Base-by-base conservation (phyloP, 2,113 vertebrate species). In the Rynchops niger region DNA sequence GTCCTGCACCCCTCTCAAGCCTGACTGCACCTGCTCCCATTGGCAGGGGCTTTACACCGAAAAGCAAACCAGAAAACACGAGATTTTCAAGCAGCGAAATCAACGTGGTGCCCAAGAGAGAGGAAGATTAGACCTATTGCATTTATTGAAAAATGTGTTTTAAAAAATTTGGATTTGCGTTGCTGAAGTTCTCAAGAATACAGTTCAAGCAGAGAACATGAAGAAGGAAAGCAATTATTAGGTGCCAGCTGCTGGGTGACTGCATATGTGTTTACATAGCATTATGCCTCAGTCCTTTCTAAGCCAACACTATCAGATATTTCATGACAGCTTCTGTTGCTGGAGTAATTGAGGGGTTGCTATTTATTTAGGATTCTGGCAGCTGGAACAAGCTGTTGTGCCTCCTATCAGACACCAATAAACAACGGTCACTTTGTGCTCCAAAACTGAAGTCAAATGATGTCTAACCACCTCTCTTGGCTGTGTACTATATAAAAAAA, bases 321-420 rank as follows among this genome's bases (percentile, higher is more conserved):
- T 82, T 84, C 30, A 40, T 9, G 47, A 78, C 47, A 70, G 65
- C 79, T 95, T 82, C 73, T 69, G 73, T 42, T 63, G 63, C 65
- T 85, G 36, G 9, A 92, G 26, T 82, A 84, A 85, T 45, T 63
- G n/a, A 72, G 58, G 30, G 21, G 14, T 61, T 95, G 77, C 20
- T 71, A 50, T 63, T 96, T 80, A n/a, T 88, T 96, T 73, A 77
- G 67, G 74, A 81, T 88, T 87, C 65, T 66, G 49, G 84, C 66
- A 95, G 81, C 42, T 94, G 43, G 34, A 91, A 79, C 12, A 69
- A 87, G 65, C n/a, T 93, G 36, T 66, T 84, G 32, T 83, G 55
- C 59, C 49, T 93, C 38, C 32, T 67, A 29, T 59, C 49, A 69
- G 72, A 72, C 47, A 91, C 23, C 9, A 86, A 52, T 59, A 49